Evolutionary conservation across 2,113 vertebrate genomes (phyloP).

Genomic region (Entomyzon cyanotis): DNA sequence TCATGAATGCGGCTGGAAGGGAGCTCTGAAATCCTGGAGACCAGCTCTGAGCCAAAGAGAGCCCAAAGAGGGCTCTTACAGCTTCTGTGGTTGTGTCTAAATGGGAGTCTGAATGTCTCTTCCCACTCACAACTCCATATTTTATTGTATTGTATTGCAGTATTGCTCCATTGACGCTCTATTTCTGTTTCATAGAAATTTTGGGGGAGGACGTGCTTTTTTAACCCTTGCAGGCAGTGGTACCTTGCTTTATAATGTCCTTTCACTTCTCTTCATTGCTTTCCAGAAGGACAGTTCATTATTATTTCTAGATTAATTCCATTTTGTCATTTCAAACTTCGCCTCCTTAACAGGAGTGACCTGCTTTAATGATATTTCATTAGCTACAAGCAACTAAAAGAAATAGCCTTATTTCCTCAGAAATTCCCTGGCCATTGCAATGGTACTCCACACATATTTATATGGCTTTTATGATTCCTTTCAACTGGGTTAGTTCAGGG

Average conservation of each 20-base stretch:
- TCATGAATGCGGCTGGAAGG: accelerated
- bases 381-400: background rate
- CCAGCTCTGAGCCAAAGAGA: background rate
- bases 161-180: background rate
- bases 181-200: background rate
- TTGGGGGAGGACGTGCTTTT: background rate
- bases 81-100: background rate
- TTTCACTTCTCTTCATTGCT: background rate
- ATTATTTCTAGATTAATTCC: background rate
- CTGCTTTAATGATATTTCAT: background rate
- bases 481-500: background rate
- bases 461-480: background rate
- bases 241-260: background rate
- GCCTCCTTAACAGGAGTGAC: background rate
- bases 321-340: background rate
- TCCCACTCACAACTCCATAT: background rate
- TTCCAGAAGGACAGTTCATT: background rate
- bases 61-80: background rate
- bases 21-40: background rate
- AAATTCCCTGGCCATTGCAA: background rate
- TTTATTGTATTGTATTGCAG: background rate
- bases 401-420: background rate
- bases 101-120: background rate
- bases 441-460: background rate
- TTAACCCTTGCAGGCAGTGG: background rate